phyloP scores from a whole-genome alignment of 2,888 invertebrate genomes.

The Drosophila barbarae region DNA sequence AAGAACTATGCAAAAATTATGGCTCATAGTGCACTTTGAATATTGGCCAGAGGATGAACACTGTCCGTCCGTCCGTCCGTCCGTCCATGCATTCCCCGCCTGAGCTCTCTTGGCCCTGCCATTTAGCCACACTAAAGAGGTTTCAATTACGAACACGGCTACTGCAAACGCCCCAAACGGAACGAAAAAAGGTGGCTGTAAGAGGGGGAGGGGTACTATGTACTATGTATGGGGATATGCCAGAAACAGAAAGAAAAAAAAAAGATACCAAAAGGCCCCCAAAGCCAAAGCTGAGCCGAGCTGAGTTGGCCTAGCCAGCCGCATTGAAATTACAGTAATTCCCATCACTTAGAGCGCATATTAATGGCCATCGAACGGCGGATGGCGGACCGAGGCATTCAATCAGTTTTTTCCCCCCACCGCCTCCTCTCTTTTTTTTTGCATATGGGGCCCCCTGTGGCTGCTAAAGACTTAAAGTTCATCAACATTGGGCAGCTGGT shows the following conservation, averaged over 20 bases:
- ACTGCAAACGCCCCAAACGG: conserved; percentile 58
- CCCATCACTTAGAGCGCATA: conserved; percentile 77
- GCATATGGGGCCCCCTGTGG: conserved; percentile 33
- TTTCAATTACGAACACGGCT: conserved; percentile 67
- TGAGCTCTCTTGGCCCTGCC: conserved; percentile 34
- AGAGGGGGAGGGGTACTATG: not conserved
- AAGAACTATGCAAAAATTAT: conserved; percentile 74
- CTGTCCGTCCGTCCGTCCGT: not conserved
- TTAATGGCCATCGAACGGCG: conserved; percentile 73
- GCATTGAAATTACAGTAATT: conserved; percentile 77
- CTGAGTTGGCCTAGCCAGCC: conserved; percentile 57
- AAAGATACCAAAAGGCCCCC: conserved; percentile 20
- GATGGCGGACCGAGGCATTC: conserved; percentile 52
- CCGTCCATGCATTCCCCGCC: conserved; percentile 2
- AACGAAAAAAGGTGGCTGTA: conserved; percentile 30
- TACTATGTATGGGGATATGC: conserved; percentile 14
- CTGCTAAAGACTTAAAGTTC: conserved; percentile 56
- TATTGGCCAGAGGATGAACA: conserved; percentile 44
- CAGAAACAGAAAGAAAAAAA: conserved; percentile 22
- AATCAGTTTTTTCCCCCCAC: conserved; percentile 34
- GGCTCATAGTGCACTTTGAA: conserved; percentile 67
- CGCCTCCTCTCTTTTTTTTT: conserved; percentile 7
- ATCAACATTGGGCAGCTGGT: conserved; percentile 26
- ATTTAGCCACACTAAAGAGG: conserved; percentile 75
- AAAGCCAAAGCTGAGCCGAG: conserved; percentile 31